Conservation (phyloP, 2,113 vertebrate species). For the Numenius arquata region DNA sequence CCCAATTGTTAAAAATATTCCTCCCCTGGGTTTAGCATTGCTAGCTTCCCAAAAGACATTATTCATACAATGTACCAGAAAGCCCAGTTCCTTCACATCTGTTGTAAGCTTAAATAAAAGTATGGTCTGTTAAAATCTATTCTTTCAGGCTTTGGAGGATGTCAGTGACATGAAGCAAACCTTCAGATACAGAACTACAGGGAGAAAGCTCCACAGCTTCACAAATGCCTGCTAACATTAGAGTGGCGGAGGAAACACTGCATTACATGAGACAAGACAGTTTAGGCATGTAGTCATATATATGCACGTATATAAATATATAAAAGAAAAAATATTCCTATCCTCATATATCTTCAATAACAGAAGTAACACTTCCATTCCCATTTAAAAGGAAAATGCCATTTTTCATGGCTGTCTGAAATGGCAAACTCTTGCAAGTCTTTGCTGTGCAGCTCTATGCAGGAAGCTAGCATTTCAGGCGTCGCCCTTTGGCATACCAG, state of each 20-base stretch:
- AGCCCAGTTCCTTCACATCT: not conserved
- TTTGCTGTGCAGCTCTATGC: not conserved
- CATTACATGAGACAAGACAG: not conserved
- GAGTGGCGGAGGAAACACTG: accelerated
- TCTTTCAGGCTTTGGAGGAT: not conserved
- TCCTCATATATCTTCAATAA: not conserved
- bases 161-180: not conserved
- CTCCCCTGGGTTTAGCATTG: not conserved
- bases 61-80: not conserved
- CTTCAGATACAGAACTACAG: not conserved
- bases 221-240: not conserved
- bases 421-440: not conserved
- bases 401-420: not conserved
- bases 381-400: not conserved
- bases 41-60: not conserved
- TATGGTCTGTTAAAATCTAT: not conserved
- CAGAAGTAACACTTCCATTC: not conserved
- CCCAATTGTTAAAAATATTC: not conserved
- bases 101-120: not conserved
- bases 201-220: not conserved
- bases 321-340: not conserved
- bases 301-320: not conserved
- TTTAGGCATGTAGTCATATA: not conserved
- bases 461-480: not conserved
- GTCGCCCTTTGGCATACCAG: not conserved